Base-by-base conservation (phyloP, 2,888 invertebrate species). In the Harmothoe impar region DNA sequence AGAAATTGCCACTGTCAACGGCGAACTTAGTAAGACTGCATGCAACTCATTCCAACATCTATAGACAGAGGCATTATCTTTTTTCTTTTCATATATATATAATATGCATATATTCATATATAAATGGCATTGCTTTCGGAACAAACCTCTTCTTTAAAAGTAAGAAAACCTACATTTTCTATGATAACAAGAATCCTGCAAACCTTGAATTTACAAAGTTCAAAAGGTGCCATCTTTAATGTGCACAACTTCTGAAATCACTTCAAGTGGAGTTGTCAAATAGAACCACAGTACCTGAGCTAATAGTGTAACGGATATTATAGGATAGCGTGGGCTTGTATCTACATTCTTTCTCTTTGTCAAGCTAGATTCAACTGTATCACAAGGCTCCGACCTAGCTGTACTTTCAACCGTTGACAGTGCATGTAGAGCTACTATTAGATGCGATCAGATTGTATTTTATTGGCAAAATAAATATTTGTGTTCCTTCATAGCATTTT, bases 211-310 rank as follows among this genome's bases (percentile, higher is more conserved):
- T 81, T 81, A 35, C 81, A 35, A 81, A 81, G 72, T 25, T 72
- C 72, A 72, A 72, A 29, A 15, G 25, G 72, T 72, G 25, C 72
- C 72, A 15, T 29, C 25, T 72, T 72, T 29, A 72, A 29, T 43
- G 72, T 72, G 72, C 72, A 72, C 72, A 72, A 29, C 84, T 17
- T 84, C 51, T 51, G 84, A 51, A 84, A 51, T 84, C 51, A 84
- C 51, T 86, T 86, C 86, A 86, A 86, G 86, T 86, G 86, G 86
- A 54, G 20, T 86, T 86, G 86, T 86, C 86, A 23, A 29, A 86
- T 52, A 86, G 86, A 86, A 86, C 86, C 86, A 25, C 86, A 56
- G 54, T 86, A 86, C 86, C 86, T 86, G 86, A 86, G 86, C 86
- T 86, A 86, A 52, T 20, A 86, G 86, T 86, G 86, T 52, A 25